A percentile compares a stretch with the other conserved stretches of the same genome.
Evolutionary conservation across 1,140 invertebrate species (phyloP).

Genomic region (Euglossa dilemma): DNA sequence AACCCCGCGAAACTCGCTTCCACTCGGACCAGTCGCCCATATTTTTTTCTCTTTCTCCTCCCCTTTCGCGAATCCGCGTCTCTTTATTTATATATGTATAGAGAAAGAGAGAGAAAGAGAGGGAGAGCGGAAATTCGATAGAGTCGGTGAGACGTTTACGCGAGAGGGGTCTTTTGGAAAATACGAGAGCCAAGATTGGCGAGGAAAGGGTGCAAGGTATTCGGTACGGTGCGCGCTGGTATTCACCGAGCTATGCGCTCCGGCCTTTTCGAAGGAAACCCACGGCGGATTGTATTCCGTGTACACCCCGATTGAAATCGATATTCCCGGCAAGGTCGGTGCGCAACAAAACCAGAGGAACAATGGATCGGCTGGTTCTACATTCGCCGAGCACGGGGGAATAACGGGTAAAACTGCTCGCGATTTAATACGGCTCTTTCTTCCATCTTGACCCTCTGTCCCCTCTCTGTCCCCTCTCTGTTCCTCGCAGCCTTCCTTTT

Average conservation of each 20-base stretch:
- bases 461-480: background rate
- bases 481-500: too few relatives aligned
- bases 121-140: too few relatives aligned
- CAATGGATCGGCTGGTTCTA: conserved; percentile 71
- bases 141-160: too few relatives aligned
- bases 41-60: too few relatives aligned
- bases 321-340: conserved; percentile 74
- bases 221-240: conserved; percentile 11
- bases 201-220: conserved; percentile 44
- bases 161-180: background rate
- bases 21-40: too few relatives aligned
- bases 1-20: too few relatives aligned
- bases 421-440: conserved; percentile 62
- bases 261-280: conserved; percentile 60
- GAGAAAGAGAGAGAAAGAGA: too few relatives aligned
- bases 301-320: conserved; percentile 76
- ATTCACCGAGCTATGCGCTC: conserved; percentile 9
- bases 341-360: conserved; percentile 72
- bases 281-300: conserved; percentile 74
- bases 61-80: too few relatives aligned
- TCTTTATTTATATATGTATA: background rate
- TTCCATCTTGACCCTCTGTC: background rate
- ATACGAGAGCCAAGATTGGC: conserved; percentile 10
- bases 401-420: conserved; percentile 64
- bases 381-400: conserved; percentile 44